phyloP scores from a whole-genome alignment of 2,113 vertebrate genomes.

The Willisornis vidua region DNA sequence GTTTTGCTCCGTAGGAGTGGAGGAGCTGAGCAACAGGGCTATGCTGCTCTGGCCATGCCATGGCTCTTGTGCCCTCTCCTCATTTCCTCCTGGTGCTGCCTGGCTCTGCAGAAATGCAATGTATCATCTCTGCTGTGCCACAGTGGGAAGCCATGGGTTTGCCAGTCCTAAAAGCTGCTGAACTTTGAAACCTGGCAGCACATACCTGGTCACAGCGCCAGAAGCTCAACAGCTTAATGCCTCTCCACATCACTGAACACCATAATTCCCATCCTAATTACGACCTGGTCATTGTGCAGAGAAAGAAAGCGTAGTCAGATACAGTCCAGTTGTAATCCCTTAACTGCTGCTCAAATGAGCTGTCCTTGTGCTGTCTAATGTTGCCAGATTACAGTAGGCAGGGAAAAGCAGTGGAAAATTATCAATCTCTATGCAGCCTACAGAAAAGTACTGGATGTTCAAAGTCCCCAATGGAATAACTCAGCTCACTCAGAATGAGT shows the following conservation, averaged over 20 bases:
- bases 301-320: constrained; percentile 24
- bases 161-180: constrained; percentile 34
- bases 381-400: constrained; percentile 20
- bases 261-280: constrained; percentile 54
- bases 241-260: neutral
- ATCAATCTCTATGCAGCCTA: neutral
- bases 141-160: neutral
- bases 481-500: neutral
- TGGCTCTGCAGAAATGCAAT: neutral
- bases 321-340: constrained; percentile 59
- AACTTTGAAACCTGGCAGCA: constrained; percentile 56
- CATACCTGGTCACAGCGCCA: fast-evolving
- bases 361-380: constrained; percentile 8
- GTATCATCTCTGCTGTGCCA: neutral
- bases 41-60: neutral
- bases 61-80: fast-evolving
- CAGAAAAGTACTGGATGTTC: neutral
- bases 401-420: constrained; percentile 16
- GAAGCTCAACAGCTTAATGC: constrained; percentile 16
- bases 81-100: neutral
- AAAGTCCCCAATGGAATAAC: neutral
- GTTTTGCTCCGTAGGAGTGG: neutral
- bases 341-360: constrained; percentile 60
- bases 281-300: constrained; percentile 50
- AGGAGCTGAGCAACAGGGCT: neutral